phyloP scores from a whole-genome alignment of 1,140 invertebrate species.

The Drosophila nebulosa region DNA sequence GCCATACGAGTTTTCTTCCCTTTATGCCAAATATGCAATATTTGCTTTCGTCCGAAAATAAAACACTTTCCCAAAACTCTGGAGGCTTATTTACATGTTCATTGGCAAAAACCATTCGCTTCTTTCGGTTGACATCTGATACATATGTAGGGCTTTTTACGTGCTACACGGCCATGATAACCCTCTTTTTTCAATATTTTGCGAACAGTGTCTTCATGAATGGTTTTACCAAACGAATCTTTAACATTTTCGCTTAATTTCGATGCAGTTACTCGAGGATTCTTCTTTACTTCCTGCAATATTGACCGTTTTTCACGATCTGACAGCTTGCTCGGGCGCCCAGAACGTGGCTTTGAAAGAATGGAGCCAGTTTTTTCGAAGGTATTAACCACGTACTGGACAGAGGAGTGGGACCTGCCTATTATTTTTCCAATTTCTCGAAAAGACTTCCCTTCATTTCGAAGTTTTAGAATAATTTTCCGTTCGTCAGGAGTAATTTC shows the following conservation, averaged over 20 bases:
- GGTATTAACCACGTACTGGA: no score
- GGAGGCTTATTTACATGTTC: not conserved
- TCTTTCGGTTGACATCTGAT: not conserved
- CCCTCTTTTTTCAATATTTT: not conserved
- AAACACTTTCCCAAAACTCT: not conserved
- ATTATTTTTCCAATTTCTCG: no score
- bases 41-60: not conserved
- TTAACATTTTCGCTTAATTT: no score
- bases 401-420: no score
- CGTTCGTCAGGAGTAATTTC: no score
- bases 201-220: not conserved
- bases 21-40: not conserved
- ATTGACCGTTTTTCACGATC: not conserved
- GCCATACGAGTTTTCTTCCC: not conserved
- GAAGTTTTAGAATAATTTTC: no score
- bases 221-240: no score
- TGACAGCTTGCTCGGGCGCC: not conserved
- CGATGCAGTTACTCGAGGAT: not conserved
- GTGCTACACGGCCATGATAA: not conserved
- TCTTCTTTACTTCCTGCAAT: not conserved
- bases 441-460: no score
- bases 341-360: not conserved
- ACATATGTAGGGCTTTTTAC: not conserved
- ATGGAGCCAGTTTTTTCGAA: no score
- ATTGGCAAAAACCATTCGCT: not conserved